Percentiles rank a stretch among this genome's conserved stretches.
Conservation (phyloP, 2,113 vertebrate species). For the Pangasianodon gigas region DNA sequence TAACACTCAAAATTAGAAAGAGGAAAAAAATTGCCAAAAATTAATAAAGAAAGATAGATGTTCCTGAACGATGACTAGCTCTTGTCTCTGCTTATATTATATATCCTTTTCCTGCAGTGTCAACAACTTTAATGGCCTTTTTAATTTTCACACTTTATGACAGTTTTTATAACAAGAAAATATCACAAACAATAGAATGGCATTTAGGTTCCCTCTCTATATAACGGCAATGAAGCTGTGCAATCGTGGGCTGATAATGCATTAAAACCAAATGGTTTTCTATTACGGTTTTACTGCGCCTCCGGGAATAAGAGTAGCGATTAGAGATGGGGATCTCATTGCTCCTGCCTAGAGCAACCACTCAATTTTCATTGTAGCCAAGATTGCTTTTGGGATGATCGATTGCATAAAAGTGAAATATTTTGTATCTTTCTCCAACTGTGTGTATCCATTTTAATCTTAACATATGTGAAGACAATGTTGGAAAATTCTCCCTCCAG, state of each 20-base stretch:
- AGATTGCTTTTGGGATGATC: constrained; percentile 17
- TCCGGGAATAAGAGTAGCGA: constrained; percentile 33
- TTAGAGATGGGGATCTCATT: constrained; percentile 26
- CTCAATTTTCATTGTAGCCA: constrained; percentile 31
- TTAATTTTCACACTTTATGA: constrained; percentile 19
- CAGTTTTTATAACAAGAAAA: constrained; percentile 17
- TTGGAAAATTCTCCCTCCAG: background rate
- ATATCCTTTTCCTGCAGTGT: background rate
- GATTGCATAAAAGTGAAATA: constrained; percentile 8
- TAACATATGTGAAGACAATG: background rate
- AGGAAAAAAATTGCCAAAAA: background rate
- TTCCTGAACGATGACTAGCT: constrained; percentile 2
- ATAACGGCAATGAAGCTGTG: constrained; percentile 34
- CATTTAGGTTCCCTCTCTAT: constrained; percentile 8
- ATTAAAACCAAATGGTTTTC: constrained; percentile 43
- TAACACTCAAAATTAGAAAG: background rate
- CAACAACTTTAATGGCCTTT: constrained; percentile 19
- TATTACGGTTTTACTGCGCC: constrained; percentile 39
- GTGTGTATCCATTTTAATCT: background rate
- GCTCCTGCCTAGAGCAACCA: constrained; percentile 19
- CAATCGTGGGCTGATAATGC: constrained; percentile 26
- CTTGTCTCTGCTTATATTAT: constrained; percentile 6
- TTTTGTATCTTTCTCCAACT: background rate
- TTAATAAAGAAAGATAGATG: background rate
- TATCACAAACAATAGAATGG: constrained; percentile 24